Evolutionary conservation across 1,140 invertebrate genomes (phyloP), one percentile per base, ranked within the genome.

Genomic region (Bombus fervidus): DNA sequence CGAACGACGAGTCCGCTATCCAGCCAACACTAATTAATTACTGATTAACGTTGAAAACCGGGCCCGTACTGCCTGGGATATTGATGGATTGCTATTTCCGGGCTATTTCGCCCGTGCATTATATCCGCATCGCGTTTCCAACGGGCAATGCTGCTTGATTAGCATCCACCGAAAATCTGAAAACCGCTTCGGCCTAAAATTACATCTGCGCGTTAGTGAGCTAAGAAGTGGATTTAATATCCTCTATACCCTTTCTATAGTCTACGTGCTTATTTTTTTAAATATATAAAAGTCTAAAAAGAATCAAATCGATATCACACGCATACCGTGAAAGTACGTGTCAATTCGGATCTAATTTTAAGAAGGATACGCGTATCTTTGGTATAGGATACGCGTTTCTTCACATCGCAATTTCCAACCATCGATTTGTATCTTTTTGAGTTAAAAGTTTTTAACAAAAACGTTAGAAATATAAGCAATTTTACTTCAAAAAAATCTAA

Each of bases 21-120:
- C 69, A 68, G n/a, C 41, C 39, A 68, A 28, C 47, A 93, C 91
- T 92, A 93, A 93, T 92, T 93, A 94, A 94, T 93, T 94, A 91
- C 86, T 87, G 91, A 93, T 93, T 93, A 91, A 90, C 86, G 89
- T 86, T 84, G 88, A 89, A 89, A 87, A 87, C 90, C 79, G 85
- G 64, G 53, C 53, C 69, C 77, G 57, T 72, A 22, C 75, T 86
- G 41, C 34, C 86, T 79, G 76, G 74, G 83, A 81, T 87, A 93
- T 90, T 91, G 93, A 94, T 89, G 91, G 86, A 94, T 93, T 89
- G 90, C 84, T 84, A 89, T 91, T 92, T 93, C 88, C 84, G 87
- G 72, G 79, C 81, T 69, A 78, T 81, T 91, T 72, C n/a, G 12
- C 13, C n/a, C 83, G 66, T 12, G 72, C 73, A 66, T 89, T 89